A percentile compares a stretch with the other conserved stretches of the same genome.
These are phyloP conservation scores for Remorina albescens DNA, from an alignment of 2,797 vertebrate genomes.

Conservation along the genomic window DNA sequence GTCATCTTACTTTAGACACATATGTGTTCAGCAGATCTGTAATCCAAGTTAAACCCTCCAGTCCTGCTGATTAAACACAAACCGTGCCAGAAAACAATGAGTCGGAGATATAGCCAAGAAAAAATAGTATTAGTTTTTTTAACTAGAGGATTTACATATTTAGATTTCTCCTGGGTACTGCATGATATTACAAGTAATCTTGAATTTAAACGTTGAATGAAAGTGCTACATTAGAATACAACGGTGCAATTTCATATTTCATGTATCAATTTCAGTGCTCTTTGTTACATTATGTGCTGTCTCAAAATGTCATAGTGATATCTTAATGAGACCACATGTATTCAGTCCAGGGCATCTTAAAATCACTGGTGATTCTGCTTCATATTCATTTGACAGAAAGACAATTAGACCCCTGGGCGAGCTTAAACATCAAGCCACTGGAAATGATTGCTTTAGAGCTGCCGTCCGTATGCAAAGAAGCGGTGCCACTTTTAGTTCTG, in stretches of 20 bases:
- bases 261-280: neutral
- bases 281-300: conserved; percentile 23
- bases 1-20: conserved; percentile 4
- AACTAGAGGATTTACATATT: conserved; percentile 37
- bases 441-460: conserved; percentile 62
- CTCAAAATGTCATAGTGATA: conserved; percentile 23
- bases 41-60: neutral
- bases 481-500: conserved; percentile 46
- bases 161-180: conserved; percentile 9
- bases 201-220: conserved; percentile 8
- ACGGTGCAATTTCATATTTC: neutral
- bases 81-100: conserved; percentile 17
- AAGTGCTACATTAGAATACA: neutral
- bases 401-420: conserved; percentile 53
- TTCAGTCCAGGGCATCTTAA: conserved; percentile 27
- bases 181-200: neutral
- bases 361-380: conserved; percentile 40
- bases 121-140: conserved; percentile 1
- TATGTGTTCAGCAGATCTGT: conserved; percentile 8
- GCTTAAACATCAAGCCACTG: conserved; percentile 22
- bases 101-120: neutral
- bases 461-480: conserved; percentile 53
- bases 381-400: conserved; percentile 56
- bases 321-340: conserved; percentile 45
- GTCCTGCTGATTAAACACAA: conserved; percentile 9